A percentile compares a stretch with the other conserved stretches of the same genome.
Conservation (phyloP, 2,797 vertebrate species). For the Cynodonichthys magdalenae region DNA sequence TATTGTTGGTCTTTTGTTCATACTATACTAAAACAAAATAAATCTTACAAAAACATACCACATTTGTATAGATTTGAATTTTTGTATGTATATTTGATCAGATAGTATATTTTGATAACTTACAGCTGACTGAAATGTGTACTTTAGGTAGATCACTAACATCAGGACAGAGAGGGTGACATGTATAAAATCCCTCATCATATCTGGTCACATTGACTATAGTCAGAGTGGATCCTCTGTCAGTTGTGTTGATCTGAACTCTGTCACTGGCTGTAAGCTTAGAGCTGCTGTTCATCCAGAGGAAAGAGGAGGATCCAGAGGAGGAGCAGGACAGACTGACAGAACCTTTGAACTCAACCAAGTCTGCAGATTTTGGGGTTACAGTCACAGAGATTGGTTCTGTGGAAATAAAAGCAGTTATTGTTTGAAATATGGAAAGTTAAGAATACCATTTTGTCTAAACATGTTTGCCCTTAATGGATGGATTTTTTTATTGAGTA, state of each 20-base stretch:
- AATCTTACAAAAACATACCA: too few relatives aligned
- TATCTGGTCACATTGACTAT: conserved; percentile 48
- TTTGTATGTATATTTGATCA: too few relatives aligned
- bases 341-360: conserved; percentile 25
- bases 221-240: conserved; percentile 45
- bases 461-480: too few relatives aligned
- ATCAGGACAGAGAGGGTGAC: conserved; percentile 52
- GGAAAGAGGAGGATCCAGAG: conserved; percentile 57
- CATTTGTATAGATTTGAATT: too few relatives aligned
- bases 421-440: background rate
- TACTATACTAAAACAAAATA: too few relatives aligned
- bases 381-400: conserved; percentile 56
- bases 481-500: too few relatives aligned
- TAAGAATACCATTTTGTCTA: background rate
- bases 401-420: conserved; percentile 21
- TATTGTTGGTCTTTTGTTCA: too few relatives aligned
- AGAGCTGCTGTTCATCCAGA: conserved; percentile 68
- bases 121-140: conserved; percentile 56
- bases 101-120: conserved; percentile 30
- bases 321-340: conserved; percentile 58
- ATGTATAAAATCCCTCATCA: conserved; percentile 60
- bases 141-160: conserved; percentile 32
- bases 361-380: conserved; percentile 26
- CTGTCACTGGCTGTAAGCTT: conserved; percentile 39
- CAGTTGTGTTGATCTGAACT: conserved; percentile 41